Conservation (phyloP, 2,797 vertebrate species). For the Alca torda region DNA sequence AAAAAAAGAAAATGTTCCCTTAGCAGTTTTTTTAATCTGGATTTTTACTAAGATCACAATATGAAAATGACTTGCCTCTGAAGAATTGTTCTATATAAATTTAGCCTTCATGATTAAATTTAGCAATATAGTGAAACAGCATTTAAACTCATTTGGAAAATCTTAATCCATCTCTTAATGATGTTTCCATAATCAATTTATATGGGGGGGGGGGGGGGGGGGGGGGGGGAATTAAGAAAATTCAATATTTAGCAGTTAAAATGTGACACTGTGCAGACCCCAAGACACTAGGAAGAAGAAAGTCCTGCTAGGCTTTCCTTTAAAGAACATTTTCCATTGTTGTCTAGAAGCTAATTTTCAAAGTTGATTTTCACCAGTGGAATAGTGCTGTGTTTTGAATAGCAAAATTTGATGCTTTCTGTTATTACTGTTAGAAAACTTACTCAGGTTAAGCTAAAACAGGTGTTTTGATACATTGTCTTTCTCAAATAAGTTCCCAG, state of each 20-base stretch:
- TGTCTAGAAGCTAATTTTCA: not conserved
- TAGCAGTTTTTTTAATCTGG: not conserved
- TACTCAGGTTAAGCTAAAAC: not conserved
- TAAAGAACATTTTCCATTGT: not conserved
- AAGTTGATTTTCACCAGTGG: not conserved
- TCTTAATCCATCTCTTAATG: constrained; percentile 34
- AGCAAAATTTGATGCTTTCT: not conserved
- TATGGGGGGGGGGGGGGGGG: too few species aligned
- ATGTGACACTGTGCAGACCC: not conserved
- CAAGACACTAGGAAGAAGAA: not conserved
- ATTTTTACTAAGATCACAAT: not conserved
- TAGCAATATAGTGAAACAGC: not conserved
- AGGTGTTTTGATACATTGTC: not conserved
- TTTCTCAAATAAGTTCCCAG: not conserved
- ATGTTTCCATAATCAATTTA: constrained; percentile 32
- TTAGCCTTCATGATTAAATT: constrained; percentile 44
- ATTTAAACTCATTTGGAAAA: constrained; percentile 43
- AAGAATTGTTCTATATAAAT: constrained; percentile 34
- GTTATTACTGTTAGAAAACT: not conserved
- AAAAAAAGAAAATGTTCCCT: not conserved
- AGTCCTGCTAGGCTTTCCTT: not conserved
- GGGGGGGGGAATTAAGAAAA: constrained; percentile 28
- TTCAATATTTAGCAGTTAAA: constrained; percentile 10
- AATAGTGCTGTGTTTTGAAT: not conserved
- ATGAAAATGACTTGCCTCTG: constrained; percentile 19